phyloP scores from a whole-genome alignment of 2,888 invertebrate genomes.

The Clistopyga incitator region DNA sequence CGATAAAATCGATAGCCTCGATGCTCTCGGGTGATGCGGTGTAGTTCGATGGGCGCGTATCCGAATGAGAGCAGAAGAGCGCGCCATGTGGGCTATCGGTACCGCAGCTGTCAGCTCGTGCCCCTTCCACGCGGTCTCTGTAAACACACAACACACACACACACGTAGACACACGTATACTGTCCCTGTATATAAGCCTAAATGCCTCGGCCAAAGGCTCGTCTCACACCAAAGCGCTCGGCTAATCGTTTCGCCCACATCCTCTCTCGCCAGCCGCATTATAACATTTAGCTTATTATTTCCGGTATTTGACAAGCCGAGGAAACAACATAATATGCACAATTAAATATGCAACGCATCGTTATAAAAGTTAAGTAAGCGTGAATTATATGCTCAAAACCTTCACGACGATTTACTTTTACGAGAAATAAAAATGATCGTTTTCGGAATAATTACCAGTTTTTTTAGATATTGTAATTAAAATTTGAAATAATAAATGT shows the following conservation, averaged over 20 bases:
- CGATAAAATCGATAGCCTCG: slow-evolving; percentile 79
- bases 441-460: too few species aligned
- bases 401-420: not conserved
- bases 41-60: slow-evolving; percentile 67
- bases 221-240: slow-evolving; percentile 65
- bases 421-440: not conserved
- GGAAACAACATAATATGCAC: slow-evolving; percentile 46
- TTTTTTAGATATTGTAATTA: too few species aligned
- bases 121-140: slow-evolving; percentile 33
- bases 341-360: slow-evolving; percentile 14
- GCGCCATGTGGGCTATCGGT: slow-evolving; percentile 80
- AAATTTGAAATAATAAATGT: too few species aligned
- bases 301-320: slow-evolving; percentile 48
- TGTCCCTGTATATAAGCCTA: slow-evolving; percentile 28
- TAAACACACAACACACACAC: slow-evolving; percentile 55
- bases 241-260: slow-evolving; percentile 48
- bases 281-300: slow-evolving; percentile 26
- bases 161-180: not conserved
- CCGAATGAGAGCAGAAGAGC: slow-evolving; percentile 75
- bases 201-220: slow-evolving; percentile 66
- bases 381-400: not conserved
- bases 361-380: not conserved
- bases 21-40: slow-evolving; percentile 26
- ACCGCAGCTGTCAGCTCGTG: slow-evolving; percentile 79
- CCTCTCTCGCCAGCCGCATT: slow-evolving; percentile 41